phyloP scores from a whole-genome alignment of 2,113 vertebrate genomes.

The Nettapus auritus region DNA sequence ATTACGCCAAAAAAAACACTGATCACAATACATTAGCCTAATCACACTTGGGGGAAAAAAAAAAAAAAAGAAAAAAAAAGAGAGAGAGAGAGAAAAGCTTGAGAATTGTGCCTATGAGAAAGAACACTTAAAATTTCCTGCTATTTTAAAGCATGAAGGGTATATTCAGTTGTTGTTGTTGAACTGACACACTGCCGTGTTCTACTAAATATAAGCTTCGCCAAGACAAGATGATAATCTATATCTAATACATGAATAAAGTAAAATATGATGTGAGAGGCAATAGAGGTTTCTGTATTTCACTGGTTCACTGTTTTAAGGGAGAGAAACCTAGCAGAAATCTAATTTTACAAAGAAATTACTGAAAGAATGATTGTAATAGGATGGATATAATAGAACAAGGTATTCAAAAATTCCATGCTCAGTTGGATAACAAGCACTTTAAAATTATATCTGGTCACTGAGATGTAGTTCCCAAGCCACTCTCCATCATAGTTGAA shows the following conservation, averaged over 20 bases:
- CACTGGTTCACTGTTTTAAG: constrained; percentile 71
- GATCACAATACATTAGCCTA: not conserved
- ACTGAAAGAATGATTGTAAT: constrained; percentile 73
- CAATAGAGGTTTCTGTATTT: constrained; percentile 62
- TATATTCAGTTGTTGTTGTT: constrained; percentile 52
- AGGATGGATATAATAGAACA: constrained; percentile 74
- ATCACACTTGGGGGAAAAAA: not conserved
- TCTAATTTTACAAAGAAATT: constrained; percentile 82
- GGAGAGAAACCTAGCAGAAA: constrained; percentile 69
- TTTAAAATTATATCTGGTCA: constrained; percentile 71
- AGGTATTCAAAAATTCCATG: constrained; percentile 79
- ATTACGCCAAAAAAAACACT: not conserved
- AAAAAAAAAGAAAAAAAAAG: too few relatives aligned
- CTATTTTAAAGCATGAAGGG: constrained; percentile 30
- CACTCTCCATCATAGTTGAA: too few relatives aligned
- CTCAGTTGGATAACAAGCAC: constrained; percentile 75
- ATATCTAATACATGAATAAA: constrained; percentile 69
- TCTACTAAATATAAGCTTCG: constrained; percentile 63
- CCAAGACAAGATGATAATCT: constrained; percentile 75
- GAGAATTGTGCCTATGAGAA: not conserved
- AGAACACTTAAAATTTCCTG: not conserved
- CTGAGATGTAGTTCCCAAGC: not conserved
- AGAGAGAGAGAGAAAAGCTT: not conserved
- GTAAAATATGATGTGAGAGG: constrained; percentile 77
- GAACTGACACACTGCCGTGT: constrained; percentile 48